Evolutionary conservation across 53 echinoderm and acorn worm species (phyloP).

Genomic region (Pentamera pediparva): DNA sequence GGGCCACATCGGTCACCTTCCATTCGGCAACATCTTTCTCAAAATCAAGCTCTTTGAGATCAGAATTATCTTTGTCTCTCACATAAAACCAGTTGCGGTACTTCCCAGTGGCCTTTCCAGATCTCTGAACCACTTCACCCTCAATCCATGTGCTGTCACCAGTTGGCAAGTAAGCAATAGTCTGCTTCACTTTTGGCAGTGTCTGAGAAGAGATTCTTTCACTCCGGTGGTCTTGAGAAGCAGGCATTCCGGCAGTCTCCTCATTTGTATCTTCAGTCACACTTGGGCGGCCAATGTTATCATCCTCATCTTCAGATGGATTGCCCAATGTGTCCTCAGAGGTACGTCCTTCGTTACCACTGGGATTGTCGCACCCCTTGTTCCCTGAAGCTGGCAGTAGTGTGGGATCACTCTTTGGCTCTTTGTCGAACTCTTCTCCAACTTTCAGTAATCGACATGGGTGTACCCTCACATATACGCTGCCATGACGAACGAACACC

Average conservation of each 20-base stretch:
- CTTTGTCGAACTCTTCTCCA: not conserved
- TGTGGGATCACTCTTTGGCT: not conserved
- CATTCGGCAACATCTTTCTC: not conserved
- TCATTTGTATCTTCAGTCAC: no score
- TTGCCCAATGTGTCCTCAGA: no score
- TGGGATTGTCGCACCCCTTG: no score
- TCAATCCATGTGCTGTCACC: slow-evolving; percentile 11
- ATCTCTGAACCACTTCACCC: not conserved
- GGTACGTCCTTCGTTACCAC: no score
- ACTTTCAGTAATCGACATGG: not conserved
- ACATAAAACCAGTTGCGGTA: slow-evolving; percentile 11
- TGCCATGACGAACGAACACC: not conserved
- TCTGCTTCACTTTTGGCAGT: not conserved
- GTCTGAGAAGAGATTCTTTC: no score
- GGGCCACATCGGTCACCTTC: not conserved
- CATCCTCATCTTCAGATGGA: no score
- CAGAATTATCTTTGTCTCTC: not conserved
- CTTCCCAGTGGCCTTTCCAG: slow-evolving; percentile 16
- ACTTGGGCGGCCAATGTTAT: no score
- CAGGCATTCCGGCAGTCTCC: no score
- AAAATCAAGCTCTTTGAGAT: not conserved
- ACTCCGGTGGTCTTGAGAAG: no score
- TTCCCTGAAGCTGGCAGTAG: no score
- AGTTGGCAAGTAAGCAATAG: slow-evolving; percentile 4
- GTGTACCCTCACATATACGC: not conserved